Evolutionary conservation across 2,113 vertebrate species (phyloP), one percentile per base, ranked within the genome.

Genomic region (Dasyornis broadbenti): DNA sequence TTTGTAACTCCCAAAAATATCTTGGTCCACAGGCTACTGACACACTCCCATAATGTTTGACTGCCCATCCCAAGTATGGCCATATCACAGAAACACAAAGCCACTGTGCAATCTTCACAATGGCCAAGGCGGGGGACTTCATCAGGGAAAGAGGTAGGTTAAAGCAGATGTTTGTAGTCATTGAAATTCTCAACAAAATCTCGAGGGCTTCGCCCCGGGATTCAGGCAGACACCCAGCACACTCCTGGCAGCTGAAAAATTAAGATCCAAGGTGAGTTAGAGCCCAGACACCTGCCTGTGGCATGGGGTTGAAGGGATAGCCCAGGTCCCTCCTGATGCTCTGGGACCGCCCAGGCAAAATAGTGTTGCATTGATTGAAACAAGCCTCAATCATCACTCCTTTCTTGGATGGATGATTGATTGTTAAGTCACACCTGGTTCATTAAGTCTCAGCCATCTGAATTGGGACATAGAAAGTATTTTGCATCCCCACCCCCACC

Each of bases 321-420:
- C 30, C 30, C 56, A 45, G 11, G 27, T 56, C 37, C 10, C 10
- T 90, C 16, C 24, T 0, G 3, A 22, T 4, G 6, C 31, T 61
- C 35, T 13, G 49, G 24, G 30, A 65, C 49, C 10, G 57, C 60
- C 21, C 17, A 49, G 24, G 30, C 13, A 52, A 50, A 19, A 3
- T 16, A 42, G 20, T 8, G 1, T 30, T n/a, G 23, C 1, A 0
- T 6, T 18, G 42, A 65, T 28, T 70, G 57, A 52, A 39, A 53
- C 0, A 0, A 66, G 12, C 17, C 27, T 79, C 18, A 13, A 0
- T 24, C 60, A 59, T 57, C 22, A 57, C 18, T 76, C 1, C 0
- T 49, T 64, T 30, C 40, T 81, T 47, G 52, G 33, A 28, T 18
- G 12, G n/a, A 26, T 21, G 50, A 53, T 68, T 30, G 21, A 23